Conservation (phyloP, 2,113 vertebrate genomes). For the Rhagologus leucostigma region DNA sequence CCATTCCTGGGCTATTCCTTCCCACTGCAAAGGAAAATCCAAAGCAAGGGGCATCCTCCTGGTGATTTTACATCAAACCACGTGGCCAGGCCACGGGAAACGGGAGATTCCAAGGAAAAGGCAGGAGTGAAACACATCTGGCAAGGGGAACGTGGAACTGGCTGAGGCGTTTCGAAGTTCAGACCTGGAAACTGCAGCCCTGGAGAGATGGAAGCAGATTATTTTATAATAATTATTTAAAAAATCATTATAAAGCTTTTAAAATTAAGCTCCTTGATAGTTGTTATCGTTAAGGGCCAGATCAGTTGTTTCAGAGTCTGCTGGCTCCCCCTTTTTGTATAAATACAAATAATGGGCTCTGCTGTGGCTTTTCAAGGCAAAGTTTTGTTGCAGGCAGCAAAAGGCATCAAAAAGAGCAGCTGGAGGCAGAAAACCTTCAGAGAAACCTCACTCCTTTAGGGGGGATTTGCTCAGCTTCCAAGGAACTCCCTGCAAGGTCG, state of each 20-base stretch:
- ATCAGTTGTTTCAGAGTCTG: not conserved
- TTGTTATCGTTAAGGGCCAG: not conserved
- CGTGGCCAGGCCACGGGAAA: not conserved
- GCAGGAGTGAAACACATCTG: not conserved
- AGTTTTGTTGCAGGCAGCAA: not conserved
- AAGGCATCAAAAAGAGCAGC: not conserved
- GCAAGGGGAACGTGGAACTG: not conserved
- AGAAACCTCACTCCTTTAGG: not conserved
- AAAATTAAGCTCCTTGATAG: not conserved
- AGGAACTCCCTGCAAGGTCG: not conserved
- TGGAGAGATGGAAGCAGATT: not conserved
- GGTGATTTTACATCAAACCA: not conserved
- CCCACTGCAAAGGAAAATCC: not conserved
- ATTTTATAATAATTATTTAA: not conserved
- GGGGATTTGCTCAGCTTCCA: not conserved
- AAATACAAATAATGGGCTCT: not conserved
- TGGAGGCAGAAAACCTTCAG: not conserved
- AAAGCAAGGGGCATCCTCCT: not conserved
- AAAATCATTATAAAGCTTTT: not conserved
- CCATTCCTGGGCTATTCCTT: not conserved
- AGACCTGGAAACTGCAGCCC: not conserved
- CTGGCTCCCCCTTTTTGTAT: not conserved
- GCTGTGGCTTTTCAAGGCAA: not conserved
- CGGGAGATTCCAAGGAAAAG: not conserved
- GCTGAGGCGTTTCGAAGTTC: not conserved